Conservation (phyloP, 2,113 vertebrate genomes). For the Mohoua ochrocephala region DNA sequence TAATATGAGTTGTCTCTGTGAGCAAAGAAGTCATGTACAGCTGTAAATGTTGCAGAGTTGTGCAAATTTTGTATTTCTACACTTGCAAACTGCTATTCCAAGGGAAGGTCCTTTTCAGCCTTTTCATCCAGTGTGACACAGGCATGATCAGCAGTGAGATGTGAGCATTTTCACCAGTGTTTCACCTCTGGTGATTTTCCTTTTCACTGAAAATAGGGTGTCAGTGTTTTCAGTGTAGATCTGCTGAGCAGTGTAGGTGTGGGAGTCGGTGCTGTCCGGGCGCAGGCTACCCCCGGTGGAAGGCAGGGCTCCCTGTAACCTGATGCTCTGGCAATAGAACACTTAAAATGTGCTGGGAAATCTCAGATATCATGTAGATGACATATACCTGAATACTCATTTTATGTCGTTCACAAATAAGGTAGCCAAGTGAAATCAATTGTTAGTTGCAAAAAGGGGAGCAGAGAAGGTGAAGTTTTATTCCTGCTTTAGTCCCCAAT, state of each 20-base stretch:
- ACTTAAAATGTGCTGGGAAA: neutral
- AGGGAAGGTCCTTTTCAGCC: neutral
- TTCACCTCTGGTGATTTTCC: neutral
- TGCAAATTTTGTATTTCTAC: neutral
- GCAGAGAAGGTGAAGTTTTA: neutral
- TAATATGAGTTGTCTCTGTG: neutral
- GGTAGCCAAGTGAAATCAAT: neutral
- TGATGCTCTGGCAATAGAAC: neutral
- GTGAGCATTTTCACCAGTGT: neutral
- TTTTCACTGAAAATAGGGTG: neutral
- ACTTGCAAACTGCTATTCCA: neutral
- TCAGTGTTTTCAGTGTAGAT: neutral
- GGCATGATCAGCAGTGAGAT: neutral
- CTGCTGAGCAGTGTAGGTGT: neutral
- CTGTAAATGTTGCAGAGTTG: neutral
- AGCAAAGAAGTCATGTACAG: neutral
- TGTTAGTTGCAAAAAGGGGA: neutral
- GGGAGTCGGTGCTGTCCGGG: accelerated
- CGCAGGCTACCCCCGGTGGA: accelerated
- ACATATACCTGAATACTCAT: neutral
- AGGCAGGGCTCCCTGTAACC: neutral
- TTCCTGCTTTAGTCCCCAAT: neutral
- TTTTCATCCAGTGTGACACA: neutral
- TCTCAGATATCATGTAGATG: neutral
- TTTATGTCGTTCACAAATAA: neutral